phyloP scores from a whole-genome alignment of 2,888 invertebrate species.

The Watsonalla binaria region DNA sequence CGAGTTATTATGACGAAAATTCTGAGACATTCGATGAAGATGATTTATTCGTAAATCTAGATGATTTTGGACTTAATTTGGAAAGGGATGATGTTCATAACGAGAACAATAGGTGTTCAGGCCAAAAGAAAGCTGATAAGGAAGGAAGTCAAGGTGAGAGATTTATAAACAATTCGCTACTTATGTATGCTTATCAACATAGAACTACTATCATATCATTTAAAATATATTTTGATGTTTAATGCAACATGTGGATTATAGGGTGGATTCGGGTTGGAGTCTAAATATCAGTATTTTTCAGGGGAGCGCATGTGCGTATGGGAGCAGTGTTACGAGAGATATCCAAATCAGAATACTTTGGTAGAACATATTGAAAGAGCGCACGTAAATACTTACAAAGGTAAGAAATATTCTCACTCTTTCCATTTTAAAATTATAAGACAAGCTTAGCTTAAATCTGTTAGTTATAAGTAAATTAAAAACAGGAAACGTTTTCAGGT shows the following conservation, averaged over 20 bases:
- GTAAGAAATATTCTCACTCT: slow-evolving; percentile 34
- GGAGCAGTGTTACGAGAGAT: slow-evolving; percentile 90
- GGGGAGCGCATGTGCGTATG: slow-evolving; percentile 85
- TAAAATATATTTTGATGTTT: neutral
- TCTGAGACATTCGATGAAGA: slow-evolving; percentile 69
- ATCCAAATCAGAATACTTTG: slow-evolving; percentile 87
- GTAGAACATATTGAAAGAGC: slow-evolving; percentile 91
- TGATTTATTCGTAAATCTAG: slow-evolving; percentile 67
- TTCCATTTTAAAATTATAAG: neutral
- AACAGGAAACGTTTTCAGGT: slow-evolving; percentile 50
- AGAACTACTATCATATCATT: neutral
- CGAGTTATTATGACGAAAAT: slow-evolving; percentile 64
- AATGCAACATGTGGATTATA: too few relatives aligned
- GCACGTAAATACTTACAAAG: slow-evolving; percentile 92
- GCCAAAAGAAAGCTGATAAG: slow-evolving; percentile 42
- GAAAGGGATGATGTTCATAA: slow-evolving; percentile 42
- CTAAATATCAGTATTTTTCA: slow-evolving; percentile 30
- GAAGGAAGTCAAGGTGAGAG: slow-evolving; percentile 56
- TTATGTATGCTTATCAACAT: neutral
- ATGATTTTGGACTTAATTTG: slow-evolving; percentile 63
- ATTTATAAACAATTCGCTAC: neutral
- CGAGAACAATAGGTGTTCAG: slow-evolving; percentile 23
- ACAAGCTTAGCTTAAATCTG: neutral
- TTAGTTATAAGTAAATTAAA: neutral
- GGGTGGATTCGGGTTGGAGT: neutral